Evolutionary conservation across 2,113 vertebrate species (phyloP).

Genomic region (Ceratotherium simum): DNA sequence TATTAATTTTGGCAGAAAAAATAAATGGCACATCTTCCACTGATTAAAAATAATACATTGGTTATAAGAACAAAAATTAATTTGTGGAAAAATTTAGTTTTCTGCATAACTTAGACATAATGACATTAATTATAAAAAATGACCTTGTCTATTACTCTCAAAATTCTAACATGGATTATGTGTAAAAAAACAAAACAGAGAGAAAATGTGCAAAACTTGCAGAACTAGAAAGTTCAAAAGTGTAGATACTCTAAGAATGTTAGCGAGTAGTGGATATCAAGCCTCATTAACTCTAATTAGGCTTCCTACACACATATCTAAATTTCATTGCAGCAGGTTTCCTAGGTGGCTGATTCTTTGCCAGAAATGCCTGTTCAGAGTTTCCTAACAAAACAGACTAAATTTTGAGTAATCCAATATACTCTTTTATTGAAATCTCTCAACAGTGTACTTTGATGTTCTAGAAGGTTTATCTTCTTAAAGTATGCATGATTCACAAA

Average conservation of each 20-base stretch:
- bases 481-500: background rate
- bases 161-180: background rate
- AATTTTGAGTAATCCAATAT: background rate
- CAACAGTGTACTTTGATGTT: background rate
- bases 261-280: background rate
- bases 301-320: background rate
- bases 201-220: background rate
- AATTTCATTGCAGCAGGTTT: background rate
- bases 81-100: background rate
- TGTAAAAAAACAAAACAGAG: background rate
- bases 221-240: background rate
- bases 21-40: background rate
- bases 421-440: background rate
- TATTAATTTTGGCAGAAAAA: background rate
- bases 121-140: background rate
- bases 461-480: background rate
- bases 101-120: background rate
- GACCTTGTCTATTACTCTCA: background rate
- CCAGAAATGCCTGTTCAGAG: background rate
- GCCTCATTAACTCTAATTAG: conserved; percentile 35
- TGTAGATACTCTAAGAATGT: background rate
- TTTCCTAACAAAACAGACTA: background rate
- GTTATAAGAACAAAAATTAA: conserved; percentile 18
- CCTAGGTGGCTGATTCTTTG: background rate
- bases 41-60: background rate